These are phyloP conservation scores for Acropora yongei DNA, from an alignment of 64 coral and sea anemone species.

Conservation along the genomic window DNA sequence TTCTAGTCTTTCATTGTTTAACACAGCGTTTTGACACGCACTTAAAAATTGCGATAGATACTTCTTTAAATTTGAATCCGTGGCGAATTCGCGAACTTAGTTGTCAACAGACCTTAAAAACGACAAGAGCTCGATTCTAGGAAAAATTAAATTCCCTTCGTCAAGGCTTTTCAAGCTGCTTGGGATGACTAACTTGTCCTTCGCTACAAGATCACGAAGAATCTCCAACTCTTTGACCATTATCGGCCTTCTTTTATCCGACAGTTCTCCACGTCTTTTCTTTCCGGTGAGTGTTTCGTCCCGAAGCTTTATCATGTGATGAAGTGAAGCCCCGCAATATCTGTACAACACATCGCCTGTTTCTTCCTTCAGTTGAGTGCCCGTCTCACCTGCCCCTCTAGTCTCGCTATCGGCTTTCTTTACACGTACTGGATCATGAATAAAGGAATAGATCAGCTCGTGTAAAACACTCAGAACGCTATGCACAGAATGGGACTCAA, in stretches of 20 bases:
- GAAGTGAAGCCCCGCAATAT: not conserved
- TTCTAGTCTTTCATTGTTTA: constrained; percentile 47
- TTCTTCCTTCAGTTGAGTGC: not conserved
- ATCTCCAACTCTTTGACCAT: constrained; percentile 1
- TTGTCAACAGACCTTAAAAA: constrained; percentile 50
- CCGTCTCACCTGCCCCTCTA: not conserved
- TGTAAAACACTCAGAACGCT: not conserved
- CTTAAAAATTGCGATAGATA: constrained; percentile 40
- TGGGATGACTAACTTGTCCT: constrained; percentile 20
- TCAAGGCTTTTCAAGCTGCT: constrained; percentile 13
- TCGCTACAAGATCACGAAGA: constrained; percentile 1
- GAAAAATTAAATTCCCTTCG: constrained; percentile 39
- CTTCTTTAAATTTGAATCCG: constrained; percentile 17
- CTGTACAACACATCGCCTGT: not conserved
- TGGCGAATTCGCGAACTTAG: constrained; percentile 30
- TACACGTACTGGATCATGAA: not conserved
- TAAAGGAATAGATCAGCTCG: not conserved
- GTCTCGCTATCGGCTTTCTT: not conserved
- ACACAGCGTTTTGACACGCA: constrained; percentile 26
- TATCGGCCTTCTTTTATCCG: not conserved
- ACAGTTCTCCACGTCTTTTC: not conserved
- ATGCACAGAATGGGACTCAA: not conserved
- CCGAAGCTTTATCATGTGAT: not conserved
- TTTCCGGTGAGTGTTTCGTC: not conserved
- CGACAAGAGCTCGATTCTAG: not conserved